Evolutionary conservation across 1,140 invertebrate species (phyloP).

Genomic region (Diabrotica undecimpunctata): DNA sequence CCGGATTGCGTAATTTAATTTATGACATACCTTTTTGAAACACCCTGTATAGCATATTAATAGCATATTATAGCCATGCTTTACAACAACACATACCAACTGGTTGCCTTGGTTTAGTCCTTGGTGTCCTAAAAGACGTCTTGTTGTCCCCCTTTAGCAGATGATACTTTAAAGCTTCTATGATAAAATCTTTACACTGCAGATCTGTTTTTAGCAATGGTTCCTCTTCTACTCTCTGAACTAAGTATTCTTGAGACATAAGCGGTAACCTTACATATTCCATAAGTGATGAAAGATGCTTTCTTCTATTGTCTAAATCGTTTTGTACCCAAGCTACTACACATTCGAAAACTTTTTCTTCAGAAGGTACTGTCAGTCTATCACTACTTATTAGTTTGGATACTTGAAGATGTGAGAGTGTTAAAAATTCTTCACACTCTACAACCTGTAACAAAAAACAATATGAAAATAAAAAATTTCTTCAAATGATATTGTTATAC

Average conservation of each 20-base stretch:
- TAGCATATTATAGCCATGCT: no score
- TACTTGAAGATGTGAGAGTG: conserved; percentile 75
- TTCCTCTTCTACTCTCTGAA: conserved; percentile 86
- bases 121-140: conserved; percentile 69
- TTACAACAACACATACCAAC: conserved; percentile 43
- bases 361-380: conserved; percentile 79
- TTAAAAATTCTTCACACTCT: conserved; percentile 91
- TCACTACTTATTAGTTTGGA: conserved; percentile 84
- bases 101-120: conserved; percentile 81
- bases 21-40: no score
- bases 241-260: conserved; percentile 76
- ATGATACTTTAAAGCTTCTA: conserved; percentile 95
- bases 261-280: conserved; percentile 89
- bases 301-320: conserved; percentile 65
- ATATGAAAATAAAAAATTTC: no score
- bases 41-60: no score
- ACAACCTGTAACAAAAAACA: conserved; percentile 67
- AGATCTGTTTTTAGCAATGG: conserved; percentile 80
- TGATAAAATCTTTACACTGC: conserved; percentile 88
- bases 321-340: conserved; percentile 83
- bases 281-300: conserved; percentile 78
- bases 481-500: no score
- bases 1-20: no score
- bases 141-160: conserved; percentile 86
- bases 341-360: conserved; percentile 90